These are phyloP conservation scores for Diarsia brunnea DNA, from an alignment of 2,888 invertebrate genomes.

Conservation along the genomic window DNA sequence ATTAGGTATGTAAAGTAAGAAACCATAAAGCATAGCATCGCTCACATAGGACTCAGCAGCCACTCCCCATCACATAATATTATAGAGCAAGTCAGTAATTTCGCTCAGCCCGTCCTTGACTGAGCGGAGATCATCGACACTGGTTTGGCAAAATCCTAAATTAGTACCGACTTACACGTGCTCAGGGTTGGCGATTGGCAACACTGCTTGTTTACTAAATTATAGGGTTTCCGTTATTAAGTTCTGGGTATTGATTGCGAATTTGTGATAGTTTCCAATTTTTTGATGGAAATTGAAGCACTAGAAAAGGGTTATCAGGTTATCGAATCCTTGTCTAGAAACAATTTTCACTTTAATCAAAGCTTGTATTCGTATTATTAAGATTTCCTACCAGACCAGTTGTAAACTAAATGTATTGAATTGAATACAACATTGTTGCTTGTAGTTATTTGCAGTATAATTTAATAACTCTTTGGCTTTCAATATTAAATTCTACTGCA, in stretches of 20 bases:
- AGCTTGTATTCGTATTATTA: neutral
- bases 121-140: constrained; percentile 71
- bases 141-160: constrained; percentile 68
- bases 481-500: neutral
- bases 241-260: constrained; percentile 16
- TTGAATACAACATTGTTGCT: no score
- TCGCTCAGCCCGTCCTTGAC: constrained; percentile 71
- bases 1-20: neutral
- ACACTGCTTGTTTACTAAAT: constrained; percentile 48
- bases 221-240: constrained; percentile 37
- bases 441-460: no score
- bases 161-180: constrained; percentile 66
- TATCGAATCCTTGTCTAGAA: neutral
- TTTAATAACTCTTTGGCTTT: neutral
- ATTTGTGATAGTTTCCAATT: constrained; percentile 32
- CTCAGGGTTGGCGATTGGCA: constrained; percentile 46
- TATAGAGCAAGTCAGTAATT: constrained; percentile 33
- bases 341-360: neutral
- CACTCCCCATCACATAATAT: neutral
- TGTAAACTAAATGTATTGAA: neutral
- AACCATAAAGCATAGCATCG: neutral
- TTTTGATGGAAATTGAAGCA: neutral
- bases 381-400: neutral
- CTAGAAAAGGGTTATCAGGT: neutral
- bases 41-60: neutral